Percentiles rank a stretch among this genome's conserved stretches.
Evolutionary conservation across 2,113 vertebrate species (phyloP).

Genomic region (Indri indri): DNA sequence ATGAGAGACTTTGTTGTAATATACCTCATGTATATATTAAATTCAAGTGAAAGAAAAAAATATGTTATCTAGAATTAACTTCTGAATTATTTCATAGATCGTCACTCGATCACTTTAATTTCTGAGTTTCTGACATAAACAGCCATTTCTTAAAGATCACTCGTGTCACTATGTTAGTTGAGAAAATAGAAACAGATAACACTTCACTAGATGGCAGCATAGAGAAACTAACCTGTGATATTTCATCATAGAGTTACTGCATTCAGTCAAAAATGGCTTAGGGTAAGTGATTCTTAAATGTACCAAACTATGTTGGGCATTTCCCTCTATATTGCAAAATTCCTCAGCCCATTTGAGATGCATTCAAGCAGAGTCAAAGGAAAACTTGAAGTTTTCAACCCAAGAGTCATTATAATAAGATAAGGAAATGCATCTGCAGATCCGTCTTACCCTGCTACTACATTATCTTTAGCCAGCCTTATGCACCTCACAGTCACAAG

Average conservation of each 20-base stretch:
- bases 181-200: not conserved
- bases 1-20: not conserved
- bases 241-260: not conserved
- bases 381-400: not conserved
- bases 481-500: not conserved
- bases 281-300: not conserved
- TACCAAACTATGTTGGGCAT: not conserved
- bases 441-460: not conserved
- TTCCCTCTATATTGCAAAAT: not conserved
- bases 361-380: not conserved
- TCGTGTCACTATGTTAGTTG: not conserved
- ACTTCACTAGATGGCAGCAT: not conserved
- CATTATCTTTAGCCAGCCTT: not conserved
- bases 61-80: not conserved
- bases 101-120: not conserved
- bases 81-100: not conserved
- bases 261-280: constrained; percentile 18
- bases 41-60: not conserved
- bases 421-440: not conserved
- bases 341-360: not conserved
- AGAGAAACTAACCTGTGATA: not conserved
- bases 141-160: not conserved
- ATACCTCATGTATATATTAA: not conserved
- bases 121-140: not conserved
- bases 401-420: not conserved